Evolutionary conservation across 2,888 invertebrate species (phyloP).

Genomic region (Eremobia ochroleuca): DNA sequence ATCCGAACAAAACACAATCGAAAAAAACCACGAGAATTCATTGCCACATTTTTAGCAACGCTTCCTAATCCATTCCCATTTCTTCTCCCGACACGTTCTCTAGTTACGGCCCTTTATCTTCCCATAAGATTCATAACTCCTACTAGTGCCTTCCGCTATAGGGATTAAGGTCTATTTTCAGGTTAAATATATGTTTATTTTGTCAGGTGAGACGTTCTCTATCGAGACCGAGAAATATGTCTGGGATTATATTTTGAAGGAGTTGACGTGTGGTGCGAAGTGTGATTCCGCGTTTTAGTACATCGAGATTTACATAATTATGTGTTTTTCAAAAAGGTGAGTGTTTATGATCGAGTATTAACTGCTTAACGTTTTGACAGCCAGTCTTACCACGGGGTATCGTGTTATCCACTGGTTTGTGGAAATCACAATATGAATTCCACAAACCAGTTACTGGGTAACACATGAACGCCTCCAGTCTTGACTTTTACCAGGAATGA

Average conservation of each 20-base stretch:
- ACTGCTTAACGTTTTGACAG: neutral
- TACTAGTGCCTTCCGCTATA: slow-evolving; percentile 58
- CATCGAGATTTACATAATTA: slow-evolving; percentile 6
- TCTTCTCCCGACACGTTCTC: slow-evolving; percentile 50
- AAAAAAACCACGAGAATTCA: slow-evolving; percentile 23
- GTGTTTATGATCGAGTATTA: neutral
- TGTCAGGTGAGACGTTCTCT: slow-evolving; percentile 60
- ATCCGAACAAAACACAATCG: slow-evolving; percentile 4
- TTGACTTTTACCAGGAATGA: too few relatives aligned
- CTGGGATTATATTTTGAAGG: slow-evolving; percentile 43
- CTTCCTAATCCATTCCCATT: slow-evolving; percentile 62
- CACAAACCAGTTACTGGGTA: neutral
- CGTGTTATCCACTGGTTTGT: neutral
- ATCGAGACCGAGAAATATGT: slow-evolving; percentile 41
- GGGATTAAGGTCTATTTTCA: slow-evolving; percentile 59
- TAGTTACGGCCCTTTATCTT: slow-evolving; percentile 60
- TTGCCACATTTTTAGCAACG: slow-evolving; percentile 45
- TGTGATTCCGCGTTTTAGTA: slow-evolving; percentile 19
- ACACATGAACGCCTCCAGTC: too few relatives aligned
- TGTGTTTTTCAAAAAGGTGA: slow-evolving; percentile 6
- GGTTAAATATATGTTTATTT: slow-evolving; percentile 62
- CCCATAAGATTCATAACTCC: slow-evolving; percentile 67
- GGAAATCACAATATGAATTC: neutral
- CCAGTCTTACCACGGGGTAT: too few relatives aligned
- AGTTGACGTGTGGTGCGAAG: slow-evolving; percentile 1